Percentiles rank a stretch among this genome's conserved stretches.
These are phyloP conservation scores for Larimichthys crocea DNA, from an alignment of 2,113 vertebrate genomes.

Conservation along the genomic window DNA sequence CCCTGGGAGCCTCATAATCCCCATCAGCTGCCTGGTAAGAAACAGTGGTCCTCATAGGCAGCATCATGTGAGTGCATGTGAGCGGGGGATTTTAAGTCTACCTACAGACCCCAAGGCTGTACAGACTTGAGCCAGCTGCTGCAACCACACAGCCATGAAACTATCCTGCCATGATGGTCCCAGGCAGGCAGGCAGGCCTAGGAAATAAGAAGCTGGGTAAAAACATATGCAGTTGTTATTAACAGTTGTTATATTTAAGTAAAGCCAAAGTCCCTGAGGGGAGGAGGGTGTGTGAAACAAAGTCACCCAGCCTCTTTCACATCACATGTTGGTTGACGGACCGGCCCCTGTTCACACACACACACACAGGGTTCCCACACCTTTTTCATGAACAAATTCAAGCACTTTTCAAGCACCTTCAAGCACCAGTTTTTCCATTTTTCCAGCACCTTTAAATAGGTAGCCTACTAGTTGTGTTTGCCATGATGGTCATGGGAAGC, in stretches of 20 bases:
- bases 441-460: too few species aligned
- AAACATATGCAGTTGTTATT: neutral
- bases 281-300: neutral
- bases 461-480: too few species aligned
- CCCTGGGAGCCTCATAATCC: conserved; percentile 78
- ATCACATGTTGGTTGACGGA: conserved; percentile 25
- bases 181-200: too few species aligned
- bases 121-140: conserved; percentile 25
- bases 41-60: conserved; percentile 68
- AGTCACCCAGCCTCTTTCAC: conserved; percentile 6
- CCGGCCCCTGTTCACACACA: conserved; percentile 16
- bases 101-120: conserved; percentile 63
- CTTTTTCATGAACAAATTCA: too few species aligned
- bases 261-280: neutral
- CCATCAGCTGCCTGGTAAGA: conserved; percentile 82
- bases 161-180: neutral
- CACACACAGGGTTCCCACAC: neutral
- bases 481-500: too few species aligned
- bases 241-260: neutral
- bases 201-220: conserved; percentile 3
- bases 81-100: conserved; percentile 57
- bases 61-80: conserved; percentile 86
- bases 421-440: too few species aligned
- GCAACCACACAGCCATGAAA: conserved; percentile 17
- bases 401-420: too few species aligned